These are phyloP conservation scores for Thereuonema tuberculata DNA, from an alignment of 1,140 invertebrate genomes.

Conservation along the genomic window DNA sequence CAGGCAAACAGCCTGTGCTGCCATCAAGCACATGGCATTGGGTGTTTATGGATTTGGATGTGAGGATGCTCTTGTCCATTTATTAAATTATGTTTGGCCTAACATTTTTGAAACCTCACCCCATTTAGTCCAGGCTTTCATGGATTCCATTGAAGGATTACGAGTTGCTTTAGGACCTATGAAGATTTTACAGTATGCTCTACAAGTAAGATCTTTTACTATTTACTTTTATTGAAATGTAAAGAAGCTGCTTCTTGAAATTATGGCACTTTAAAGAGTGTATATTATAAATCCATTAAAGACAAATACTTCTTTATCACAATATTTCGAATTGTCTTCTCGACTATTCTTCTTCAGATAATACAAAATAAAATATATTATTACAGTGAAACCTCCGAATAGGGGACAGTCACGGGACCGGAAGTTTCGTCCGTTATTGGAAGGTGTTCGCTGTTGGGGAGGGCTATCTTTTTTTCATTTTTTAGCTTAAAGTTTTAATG, in stretches of 20 bases:
- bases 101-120: slow-evolving; percentile 99
- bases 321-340: too few species aligned
- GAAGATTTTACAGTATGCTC: slow-evolving; percentile 87
- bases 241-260: neutral
- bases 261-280: too few species aligned
- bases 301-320: neutral
- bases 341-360: too few species aligned
- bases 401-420: too few species aligned
- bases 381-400: too few species aligned
- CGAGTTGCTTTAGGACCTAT: slow-evolving; percentile 89
- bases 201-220: slow-evolving; percentile 59
- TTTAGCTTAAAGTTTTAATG: neutral
- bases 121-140: slow-evolving; percentile 98
- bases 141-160: slow-evolving; percentile 96
- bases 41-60: slow-evolving; percentile 99
- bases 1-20: slow-evolving; percentile 94
- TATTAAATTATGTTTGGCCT: slow-evolving; percentile 98
- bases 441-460: too few species aligned
- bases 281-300: too few species aligned
- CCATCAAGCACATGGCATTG: slow-evolving; percentile 97
- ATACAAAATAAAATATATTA: too few species aligned
- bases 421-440: too few species aligned
- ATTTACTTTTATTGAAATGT: neutral
- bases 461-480: too few species aligned
- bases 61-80: slow-evolving; percentile 92